Evolutionary conservation across 2,888 invertebrate species (phyloP), one percentile per base, ranked within the genome.

Genomic region (Drosophila nigritarsus): DNA sequence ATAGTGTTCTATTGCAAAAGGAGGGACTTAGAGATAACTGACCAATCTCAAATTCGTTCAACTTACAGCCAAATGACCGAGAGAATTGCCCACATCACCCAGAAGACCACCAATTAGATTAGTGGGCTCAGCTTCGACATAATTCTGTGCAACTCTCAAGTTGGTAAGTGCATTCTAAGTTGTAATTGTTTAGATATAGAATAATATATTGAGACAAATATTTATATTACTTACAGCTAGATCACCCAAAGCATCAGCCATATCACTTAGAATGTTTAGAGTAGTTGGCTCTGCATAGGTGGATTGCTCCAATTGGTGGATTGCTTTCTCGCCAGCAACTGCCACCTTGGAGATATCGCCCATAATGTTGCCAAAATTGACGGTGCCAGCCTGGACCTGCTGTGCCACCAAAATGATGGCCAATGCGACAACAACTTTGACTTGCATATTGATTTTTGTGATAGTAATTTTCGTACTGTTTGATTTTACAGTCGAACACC

Each of bases 21-120:
- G 2, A 73, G 4, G 1, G 1, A 8, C 30, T 18, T 18, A 0
- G 18, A 15, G 0, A 34, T 20, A 5, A 18, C 3, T 27, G 0
- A 6, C 2, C 24, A 15, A 9, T 15, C n/a, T 5, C 1, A 20
- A 3, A 11, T 42, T 1, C 7, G 3, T 11, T n/a, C 2, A 27
- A 60, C 70, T 69, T 65, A 75, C 77, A 54, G 77, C 77, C 80
- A 78, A 75, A 29, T 75, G 45, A 2, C 77, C 79, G 9, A 78
- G 64, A 9, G 63, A 53, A 61, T 48, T 34, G 13, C 51, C 80
- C 30, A 78, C 49, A 40, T 40, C 67, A 29, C 68, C 69, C 54
- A 78, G n/a, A 18, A 69, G 42, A 63, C 42, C 32, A 11, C 80
- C 80, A 40, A 78, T 24, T 11, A 71, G 51, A 58, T 75, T 78